A percentile compares a stretch with the other conserved stretches of the same genome.
Evolutionary conservation across 2,113 vertebrate genomes (phyloP).

Genomic region (Chelonoidis abingdonii): DNA sequence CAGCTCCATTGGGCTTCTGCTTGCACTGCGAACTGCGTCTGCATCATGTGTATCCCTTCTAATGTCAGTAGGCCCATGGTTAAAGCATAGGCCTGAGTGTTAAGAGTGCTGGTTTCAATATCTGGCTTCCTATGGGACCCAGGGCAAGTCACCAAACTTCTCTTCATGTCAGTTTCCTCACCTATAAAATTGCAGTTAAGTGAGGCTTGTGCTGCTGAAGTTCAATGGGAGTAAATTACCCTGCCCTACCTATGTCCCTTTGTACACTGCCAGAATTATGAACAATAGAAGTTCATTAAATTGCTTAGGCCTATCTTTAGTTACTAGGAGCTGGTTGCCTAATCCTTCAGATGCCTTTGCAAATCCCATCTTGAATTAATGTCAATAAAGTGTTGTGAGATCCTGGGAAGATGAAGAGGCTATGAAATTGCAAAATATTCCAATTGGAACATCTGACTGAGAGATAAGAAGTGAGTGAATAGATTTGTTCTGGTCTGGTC

Average conservation of each 20-base stretch:
- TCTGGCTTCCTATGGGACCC: background rate
- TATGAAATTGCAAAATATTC: background rate
- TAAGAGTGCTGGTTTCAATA: background rate
- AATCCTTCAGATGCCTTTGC: background rate
- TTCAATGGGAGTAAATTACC: background rate
- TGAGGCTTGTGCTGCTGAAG: background rate
- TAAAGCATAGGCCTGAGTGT: background rate
- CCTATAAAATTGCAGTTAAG: background rate
- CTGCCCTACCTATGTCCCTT: background rate
- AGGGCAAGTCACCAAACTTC: background rate
- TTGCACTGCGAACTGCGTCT: background rate
- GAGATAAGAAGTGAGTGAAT: background rate
- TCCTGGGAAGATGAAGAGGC: background rate
- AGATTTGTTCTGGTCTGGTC: background rate
- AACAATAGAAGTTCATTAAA: background rate
- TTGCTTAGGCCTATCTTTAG: fast-evolving
- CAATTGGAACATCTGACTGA: background rate
- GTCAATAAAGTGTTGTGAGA: fast-evolving
- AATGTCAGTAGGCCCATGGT: background rate
- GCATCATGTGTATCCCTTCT: background rate
- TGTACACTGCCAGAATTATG: background rate
- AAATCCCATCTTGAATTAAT: background rate
- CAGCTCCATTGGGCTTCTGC: background rate
- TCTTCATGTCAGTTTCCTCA: background rate
- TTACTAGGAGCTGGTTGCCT: background rate